A percentile compares a stretch with the other conserved stretches of the same genome.
Conservation (phyloP, 2,888 invertebrate species). For the Eumacrocentrus americanus region DNA sequence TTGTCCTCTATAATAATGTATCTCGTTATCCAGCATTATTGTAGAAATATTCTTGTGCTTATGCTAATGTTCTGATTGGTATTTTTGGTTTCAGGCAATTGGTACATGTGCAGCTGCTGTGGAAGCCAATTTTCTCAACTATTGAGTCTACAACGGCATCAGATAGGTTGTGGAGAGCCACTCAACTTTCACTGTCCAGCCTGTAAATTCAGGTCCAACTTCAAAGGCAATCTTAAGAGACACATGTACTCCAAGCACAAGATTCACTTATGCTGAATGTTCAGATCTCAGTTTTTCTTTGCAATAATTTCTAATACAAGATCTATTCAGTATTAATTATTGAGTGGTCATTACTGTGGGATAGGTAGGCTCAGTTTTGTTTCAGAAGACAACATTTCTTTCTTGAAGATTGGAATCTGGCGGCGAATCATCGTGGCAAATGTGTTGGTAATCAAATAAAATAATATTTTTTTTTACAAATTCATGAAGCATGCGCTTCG, state of each 20-base stretch:
- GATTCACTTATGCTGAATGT: slow-evolving; percentile 24
- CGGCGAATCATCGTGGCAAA: background rate
- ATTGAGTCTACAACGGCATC: slow-evolving; percentile 51
- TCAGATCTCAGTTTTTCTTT: background rate
- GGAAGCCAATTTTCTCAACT: slow-evolving; percentile 48
- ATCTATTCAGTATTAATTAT: too few species aligned
- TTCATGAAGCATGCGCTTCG: slow-evolving; percentile 52
- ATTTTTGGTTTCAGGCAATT: slow-evolving; percentile 43
- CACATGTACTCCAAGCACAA: slow-evolving; percentile 45
- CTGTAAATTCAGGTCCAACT: slow-evolving; percentile 51
- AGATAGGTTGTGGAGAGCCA: slow-evolving; percentile 53
- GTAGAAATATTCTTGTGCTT: too few species aligned
- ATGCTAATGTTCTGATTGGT: slow-evolving; percentile 4
- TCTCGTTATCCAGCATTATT: too few species aligned
- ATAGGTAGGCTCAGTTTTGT: background rate
- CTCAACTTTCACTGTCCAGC: slow-evolving; percentile 47
- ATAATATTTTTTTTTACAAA: slow-evolving; percentile 18
- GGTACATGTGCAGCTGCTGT: slow-evolving; percentile 46
- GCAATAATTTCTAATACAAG: too few species aligned
- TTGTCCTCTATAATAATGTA: too few species aligned
- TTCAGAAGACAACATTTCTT: background rate
- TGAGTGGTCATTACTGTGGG: background rate
- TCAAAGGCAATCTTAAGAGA: slow-evolving; percentile 54
- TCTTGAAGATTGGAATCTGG: slow-evolving; percentile 16
- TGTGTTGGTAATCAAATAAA: slow-evolving; percentile 8